Conservation (phyloP, 2,113 vertebrate species). For the Sus scrofa region DNA sequence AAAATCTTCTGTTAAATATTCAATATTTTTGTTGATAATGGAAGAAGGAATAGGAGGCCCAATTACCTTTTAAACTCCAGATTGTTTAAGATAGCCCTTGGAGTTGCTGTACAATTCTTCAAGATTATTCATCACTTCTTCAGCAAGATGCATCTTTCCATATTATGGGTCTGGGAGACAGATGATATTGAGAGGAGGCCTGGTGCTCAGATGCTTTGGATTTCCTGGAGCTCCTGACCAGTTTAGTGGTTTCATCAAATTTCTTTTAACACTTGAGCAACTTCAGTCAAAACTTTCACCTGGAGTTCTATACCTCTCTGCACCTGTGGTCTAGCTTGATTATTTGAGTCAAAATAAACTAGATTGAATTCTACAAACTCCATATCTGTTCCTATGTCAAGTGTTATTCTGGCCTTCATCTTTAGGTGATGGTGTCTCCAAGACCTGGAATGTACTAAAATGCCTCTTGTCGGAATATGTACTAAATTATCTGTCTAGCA, state of each 20-base stretch:
- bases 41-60: constrained; percentile 87
- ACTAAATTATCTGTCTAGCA: constrained; percentile 92
- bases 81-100: constrained; percentile 45
- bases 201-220: constrained; percentile 94
- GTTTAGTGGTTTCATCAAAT: constrained; percentile 93
- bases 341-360: constrained; percentile 55
- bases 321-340: constrained; percentile 82
- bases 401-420: constrained; percentile 70
- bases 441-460: constrained; percentile 89
- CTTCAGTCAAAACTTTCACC: constrained; percentile 88
- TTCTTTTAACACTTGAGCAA: constrained; percentile 93
- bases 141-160: constrained; percentile 93
- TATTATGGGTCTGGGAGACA: constrained; percentile 92
- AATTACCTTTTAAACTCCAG: constrained; percentile 92
- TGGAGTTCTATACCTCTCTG: constrained; percentile 85
- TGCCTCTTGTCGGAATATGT: constrained; percentile 93
- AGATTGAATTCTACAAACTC: constrained; percentile 84
- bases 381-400: constrained; percentile 71
- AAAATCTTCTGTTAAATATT: constrained; percentile 89
- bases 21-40: constrained; percentile 80
- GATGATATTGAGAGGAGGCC: constrained; percentile 93
- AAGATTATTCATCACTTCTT: constrained; percentile 92
- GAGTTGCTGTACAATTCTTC: constrained; percentile 91
- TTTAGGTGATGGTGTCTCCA: constrained; percentile 81
- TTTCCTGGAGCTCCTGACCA: constrained; percentile 93